A percentile compares a stretch with the other conserved stretches of the same genome.
These are phyloP conservation scores for Nanorana parkeri DNA, from an alignment of 2,113 vertebrate species.

Conservation along the genomic window DNA sequence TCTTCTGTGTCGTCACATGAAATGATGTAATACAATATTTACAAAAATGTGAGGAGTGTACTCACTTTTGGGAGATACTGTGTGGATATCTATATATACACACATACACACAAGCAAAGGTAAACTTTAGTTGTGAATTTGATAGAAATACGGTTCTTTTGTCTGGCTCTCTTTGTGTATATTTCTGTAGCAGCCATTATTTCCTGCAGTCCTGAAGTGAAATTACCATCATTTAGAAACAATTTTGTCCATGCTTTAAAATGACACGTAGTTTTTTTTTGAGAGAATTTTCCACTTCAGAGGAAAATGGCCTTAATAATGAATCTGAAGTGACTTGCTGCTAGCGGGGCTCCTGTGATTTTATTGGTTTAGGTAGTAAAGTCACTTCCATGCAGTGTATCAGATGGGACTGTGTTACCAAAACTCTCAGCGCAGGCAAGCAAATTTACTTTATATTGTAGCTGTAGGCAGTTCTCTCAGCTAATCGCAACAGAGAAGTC, in stretches of 20 bases:
- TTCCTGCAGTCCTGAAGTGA: slow-evolving; percentile 16
- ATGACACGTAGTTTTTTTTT: slow-evolving; percentile 30
- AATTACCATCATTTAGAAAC: slow-evolving; percentile 34
- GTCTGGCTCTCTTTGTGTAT: background rate
- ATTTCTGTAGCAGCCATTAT: slow-evolving; percentile 23
- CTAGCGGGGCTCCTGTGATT: slow-evolving; percentile 8
- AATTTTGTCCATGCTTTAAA: slow-evolving; percentile 29
- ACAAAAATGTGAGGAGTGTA: too few relatives aligned
- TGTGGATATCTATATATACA: too few relatives aligned
- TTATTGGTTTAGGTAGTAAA: slow-evolving; percentile 18
- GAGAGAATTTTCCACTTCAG: slow-evolving; percentile 26
- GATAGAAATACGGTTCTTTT: background rate
- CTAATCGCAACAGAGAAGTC: slow-evolving; percentile 7
- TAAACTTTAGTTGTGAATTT: background rate
- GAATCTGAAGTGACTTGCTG: slow-evolving; percentile 37
- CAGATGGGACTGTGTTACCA: slow-evolving; percentile 12
- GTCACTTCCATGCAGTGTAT: background rate
- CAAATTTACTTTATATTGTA: slow-evolving; percentile 15
- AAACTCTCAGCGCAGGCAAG: slow-evolving; percentile 10
- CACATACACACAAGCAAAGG: background rate
- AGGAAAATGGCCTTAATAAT: slow-evolving; percentile 42
- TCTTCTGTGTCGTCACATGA: too few relatives aligned
- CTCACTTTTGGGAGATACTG: too few relatives aligned
- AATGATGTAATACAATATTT: too few relatives aligned
- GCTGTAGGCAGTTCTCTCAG: background rate